Base-by-base conservation (phyloP, 1,140 invertebrate genomes). In the Subanguina moxae region DNA sequence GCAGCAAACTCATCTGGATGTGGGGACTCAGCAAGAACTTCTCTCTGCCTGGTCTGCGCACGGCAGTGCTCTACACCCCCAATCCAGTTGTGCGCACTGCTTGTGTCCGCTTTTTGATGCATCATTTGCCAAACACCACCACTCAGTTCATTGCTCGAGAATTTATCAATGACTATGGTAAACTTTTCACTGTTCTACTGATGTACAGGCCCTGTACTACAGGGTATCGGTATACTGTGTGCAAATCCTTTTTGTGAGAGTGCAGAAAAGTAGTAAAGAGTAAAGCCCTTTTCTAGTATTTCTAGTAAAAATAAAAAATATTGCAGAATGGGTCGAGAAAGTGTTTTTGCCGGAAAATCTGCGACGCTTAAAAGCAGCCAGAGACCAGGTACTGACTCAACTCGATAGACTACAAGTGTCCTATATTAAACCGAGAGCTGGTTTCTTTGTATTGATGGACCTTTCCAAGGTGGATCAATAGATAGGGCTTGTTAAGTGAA, bases 21-120 rank as follows among this genome's bases (percentile, higher is more conserved):
- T 75, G 74, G 68, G 70, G 74, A 7, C n/a, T 75, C 5, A 71
- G 67, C 68, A 75, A 75, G 30, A 75, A 75, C 43, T 75, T 75
- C 52, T 75, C 73, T 13, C 45, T 75, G 28, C 72, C 73, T 23
- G 74, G 73, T 19, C 68, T 75, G 19, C 52, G 73, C 32, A 57
- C 59, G 21, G 73, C 75, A 23, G 67, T 76, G 23, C 23, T 75
- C 27, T 64, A 75, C 28, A 62, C 74, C 8, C 70, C 68, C 46
- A 75, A 75, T 64, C 28, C 64, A n/a, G 27, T 45, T 19, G 64
- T 75, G 9, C 42, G 63, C 21, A 63, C 65, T 15, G 62, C 73
- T 13, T n/a, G 62, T 38, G 46, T 19, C 17, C 68, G 74, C 21
- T 75, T 75, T 63, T 43, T 76, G 57, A 75, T 75, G 73, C 65